Percentiles rank a stretch among this genome's conserved stretches.
Conservation (phyloP, 2,113 vertebrate genomes). For the Zapornia atra region DNA sequence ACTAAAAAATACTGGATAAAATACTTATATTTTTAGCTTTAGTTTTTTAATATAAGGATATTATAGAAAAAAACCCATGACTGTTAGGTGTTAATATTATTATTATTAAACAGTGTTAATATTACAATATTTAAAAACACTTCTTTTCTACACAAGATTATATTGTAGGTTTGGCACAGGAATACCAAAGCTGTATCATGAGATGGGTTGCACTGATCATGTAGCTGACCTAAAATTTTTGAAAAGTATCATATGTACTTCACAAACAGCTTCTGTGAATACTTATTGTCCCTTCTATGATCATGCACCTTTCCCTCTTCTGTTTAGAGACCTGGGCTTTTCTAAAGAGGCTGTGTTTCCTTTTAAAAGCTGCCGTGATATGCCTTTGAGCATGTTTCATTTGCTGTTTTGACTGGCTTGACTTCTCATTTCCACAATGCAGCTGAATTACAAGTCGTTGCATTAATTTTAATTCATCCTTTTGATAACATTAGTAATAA, state of each 20-base stretch:
- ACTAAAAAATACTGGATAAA: neutral
- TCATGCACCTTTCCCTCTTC: neutral
- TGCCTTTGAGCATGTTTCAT: constrained; percentile 53
- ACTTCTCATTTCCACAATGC: constrained; percentile 27
- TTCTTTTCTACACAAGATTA: neutral
- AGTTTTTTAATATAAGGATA: neutral
- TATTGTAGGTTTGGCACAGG: neutral
- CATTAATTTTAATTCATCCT: constrained; percentile 46
- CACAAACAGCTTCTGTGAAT: neutral
- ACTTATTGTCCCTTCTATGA: neutral
- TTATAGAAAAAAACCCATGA: neutral
- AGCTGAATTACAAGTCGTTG: constrained; percentile 37
- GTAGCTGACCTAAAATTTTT: neutral
- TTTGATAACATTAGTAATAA: constrained; percentile 37
- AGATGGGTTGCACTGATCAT: neutral
- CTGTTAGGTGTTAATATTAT: too few relatives aligned
- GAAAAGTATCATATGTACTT: neutral
- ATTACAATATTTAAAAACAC: neutral
- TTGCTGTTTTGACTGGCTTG: constrained; percentile 51
- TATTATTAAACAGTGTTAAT: neutral
- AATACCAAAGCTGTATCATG: neutral
- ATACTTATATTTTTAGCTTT: neutral
- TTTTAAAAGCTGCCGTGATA: constrained; percentile 17
- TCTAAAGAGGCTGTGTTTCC: constrained; percentile 26
- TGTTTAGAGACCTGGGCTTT: neutral